Conservation (phyloP, 2,113 vertebrate genomes). For the Stegostoma tigrinum region DNA sequence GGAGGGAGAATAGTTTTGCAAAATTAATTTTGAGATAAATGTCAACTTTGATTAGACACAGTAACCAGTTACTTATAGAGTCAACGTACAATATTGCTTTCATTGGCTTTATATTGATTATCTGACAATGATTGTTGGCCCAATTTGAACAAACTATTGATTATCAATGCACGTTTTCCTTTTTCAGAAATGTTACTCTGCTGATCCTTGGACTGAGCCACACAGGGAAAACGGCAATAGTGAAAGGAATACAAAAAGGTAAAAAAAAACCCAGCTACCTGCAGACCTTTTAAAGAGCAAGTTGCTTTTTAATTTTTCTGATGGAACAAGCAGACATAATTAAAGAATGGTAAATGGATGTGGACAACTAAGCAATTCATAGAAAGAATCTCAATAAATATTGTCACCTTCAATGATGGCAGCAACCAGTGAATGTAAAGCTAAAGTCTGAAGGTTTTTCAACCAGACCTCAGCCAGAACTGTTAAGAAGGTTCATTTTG, state of each 20-base stretch:
- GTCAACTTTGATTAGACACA: neutral
- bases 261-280: constrained; percentile 28
- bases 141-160: constrained; percentile 34
- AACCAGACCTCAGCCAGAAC: neutral
- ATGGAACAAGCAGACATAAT: neutral
- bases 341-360: neutral
- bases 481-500: neutral
- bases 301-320: no score
- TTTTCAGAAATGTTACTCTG: constrained; percentile 67
- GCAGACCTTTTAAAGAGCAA: neutral
- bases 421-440: neutral
- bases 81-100: neutral
- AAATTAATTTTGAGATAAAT: neutral
- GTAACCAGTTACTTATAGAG: neutral
- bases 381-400: neutral
- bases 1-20: neutral
- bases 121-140: neutral
- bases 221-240: constrained; percentile 71
- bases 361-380: neutral
- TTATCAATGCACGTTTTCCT: neutral
- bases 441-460: neutral
- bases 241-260: constrained; percentile 72
- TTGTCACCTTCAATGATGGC: neutral
- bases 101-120: neutral
- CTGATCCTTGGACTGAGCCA: constrained; percentile 79